A percentile compares a stretch with the other conserved stretches of the same genome.
phyloP scores from a whole-genome alignment of 2,888 invertebrate genomes.

The Drosophila subsilvestris region DNA sequence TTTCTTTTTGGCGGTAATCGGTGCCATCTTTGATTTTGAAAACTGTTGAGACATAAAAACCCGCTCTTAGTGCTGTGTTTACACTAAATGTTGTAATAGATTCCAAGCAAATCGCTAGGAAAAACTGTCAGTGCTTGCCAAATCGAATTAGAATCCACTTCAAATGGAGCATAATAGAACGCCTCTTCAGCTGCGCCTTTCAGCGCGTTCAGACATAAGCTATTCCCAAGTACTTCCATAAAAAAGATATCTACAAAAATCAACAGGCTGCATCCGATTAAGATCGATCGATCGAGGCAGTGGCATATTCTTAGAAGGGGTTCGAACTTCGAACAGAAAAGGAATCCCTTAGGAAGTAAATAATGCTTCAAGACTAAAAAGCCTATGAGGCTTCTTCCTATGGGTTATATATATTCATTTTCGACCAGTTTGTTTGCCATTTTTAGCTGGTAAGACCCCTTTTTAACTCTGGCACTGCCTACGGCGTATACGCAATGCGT shows the following conservation, averaged over 20 bases:
- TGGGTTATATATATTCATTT: no score
- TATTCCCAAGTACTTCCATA: conserved; percentile 37
- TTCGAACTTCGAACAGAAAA: neutral
- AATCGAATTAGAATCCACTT: conserved; percentile 47
- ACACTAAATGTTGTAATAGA: conserved; percentile 19
- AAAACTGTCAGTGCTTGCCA: conserved; percentile 36
- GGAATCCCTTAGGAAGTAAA: no score
- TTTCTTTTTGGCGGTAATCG: conserved; percentile 40
- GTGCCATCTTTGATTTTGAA: conserved; percentile 9
- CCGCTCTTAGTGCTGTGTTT: conserved; percentile 8
- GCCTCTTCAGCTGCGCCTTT: conserved; percentile 54
- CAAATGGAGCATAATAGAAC: conserved; percentile 47
- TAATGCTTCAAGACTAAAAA: neutral
- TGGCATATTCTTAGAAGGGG: neutral
- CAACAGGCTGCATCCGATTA: conserved; percentile 47
- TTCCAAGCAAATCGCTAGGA: conserved; percentile 29
- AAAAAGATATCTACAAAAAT: conserved; percentile 43
- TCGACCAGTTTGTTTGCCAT: neutral
- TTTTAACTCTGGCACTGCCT: conserved; percentile 10
- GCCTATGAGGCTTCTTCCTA: no score
- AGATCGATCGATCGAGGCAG: conserved; percentile 26
- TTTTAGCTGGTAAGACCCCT: neutral
- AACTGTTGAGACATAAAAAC: conserved; percentile 2
- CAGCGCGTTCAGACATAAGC: conserved; percentile 41
- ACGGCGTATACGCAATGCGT: conserved; percentile 58